Conservation (phyloP, 1,140 invertebrate species). For the Dysdera silvatica region DNA sequence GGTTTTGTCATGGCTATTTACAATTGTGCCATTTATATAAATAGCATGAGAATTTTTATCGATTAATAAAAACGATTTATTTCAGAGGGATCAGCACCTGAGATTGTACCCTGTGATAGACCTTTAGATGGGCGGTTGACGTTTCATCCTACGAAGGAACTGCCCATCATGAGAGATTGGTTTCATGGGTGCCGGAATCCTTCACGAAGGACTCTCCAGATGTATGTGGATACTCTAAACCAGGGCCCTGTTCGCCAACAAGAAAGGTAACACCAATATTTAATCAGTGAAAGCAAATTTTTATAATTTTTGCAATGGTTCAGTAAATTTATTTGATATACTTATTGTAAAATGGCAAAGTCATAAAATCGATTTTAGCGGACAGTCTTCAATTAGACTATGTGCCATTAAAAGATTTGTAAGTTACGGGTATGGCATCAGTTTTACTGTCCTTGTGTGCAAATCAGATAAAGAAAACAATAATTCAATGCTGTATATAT, state of each 20-base stretch:
- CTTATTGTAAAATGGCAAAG: not conserved
- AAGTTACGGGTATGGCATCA: too few relatives aligned
- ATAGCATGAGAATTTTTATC: too few relatives aligned
- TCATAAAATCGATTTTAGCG: too few relatives aligned
- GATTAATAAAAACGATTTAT: not conserved
- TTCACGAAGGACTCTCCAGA: slow-evolving; percentile 35
- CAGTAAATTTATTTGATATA: not conserved
- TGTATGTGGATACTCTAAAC: slow-evolving; percentile 40
- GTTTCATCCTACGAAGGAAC: slow-evolving; percentile 41
- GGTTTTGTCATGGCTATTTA: too few relatives aligned
- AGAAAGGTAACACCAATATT: slow-evolving; percentile 33
- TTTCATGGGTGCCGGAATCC: slow-evolving; percentile 37
- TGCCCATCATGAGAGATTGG: slow-evolving; percentile 40
- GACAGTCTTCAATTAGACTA: too few relatives aligned
- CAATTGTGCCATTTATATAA: too few relatives aligned
- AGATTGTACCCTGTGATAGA: slow-evolving; percentile 6
- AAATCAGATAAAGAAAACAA: too few relatives aligned
- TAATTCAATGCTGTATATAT: too few relatives aligned
- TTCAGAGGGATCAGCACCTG: slow-evolving; percentile 14
- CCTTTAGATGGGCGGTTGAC: slow-evolving; percentile 36
- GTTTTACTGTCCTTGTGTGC: too few relatives aligned
- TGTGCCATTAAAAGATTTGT: too few relatives aligned
- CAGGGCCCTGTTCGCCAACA: slow-evolving; percentile 38
- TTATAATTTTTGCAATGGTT: not conserved
- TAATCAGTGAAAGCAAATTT: too few relatives aligned